Conservation (phyloP, 23 tunicate species). For the Aplidium turbinatum region DNA sequence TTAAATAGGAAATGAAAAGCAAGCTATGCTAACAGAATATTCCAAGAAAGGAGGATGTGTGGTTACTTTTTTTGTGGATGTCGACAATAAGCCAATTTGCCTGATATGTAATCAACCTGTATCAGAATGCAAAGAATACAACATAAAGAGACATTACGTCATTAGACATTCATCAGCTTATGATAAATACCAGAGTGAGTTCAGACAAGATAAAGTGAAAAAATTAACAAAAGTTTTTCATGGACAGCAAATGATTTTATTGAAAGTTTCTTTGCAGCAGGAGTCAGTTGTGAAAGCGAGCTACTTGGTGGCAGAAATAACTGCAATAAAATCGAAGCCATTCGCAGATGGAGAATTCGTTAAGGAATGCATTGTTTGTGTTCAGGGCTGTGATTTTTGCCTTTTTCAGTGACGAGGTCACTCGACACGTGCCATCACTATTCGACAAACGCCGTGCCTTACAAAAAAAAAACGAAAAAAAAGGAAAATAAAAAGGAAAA, state of each 20-base stretch:
- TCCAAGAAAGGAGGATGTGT: slow-evolving; percentile 34
- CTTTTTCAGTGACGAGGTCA: no score
- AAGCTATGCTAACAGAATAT: slow-evolving; percentile 14
- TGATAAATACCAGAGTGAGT: slow-evolving; percentile 23
- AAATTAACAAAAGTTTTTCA: slow-evolving; percentile 23
- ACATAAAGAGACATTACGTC: slow-evolving; percentile 35
- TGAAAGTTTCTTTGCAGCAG: slow-evolving; percentile 53
- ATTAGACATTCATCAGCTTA: slow-evolving; percentile 30
- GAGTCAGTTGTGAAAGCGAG: slow-evolving; percentile 66
- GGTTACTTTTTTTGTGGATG: slow-evolving; percentile 34
- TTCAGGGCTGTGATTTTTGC: no score
- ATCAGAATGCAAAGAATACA: slow-evolving; percentile 26
- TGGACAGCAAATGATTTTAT: slow-evolving; percentile 39
- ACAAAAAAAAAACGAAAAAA: no score
- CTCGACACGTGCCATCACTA: no score
- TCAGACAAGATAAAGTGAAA: slow-evolving; percentile 31
- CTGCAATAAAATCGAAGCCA: slow-evolving; percentile 57
- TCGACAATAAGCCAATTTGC: slow-evolving; percentile 39
- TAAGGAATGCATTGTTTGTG: slow-evolving; percentile 44
- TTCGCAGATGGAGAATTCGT: slow-evolving; percentile 45
- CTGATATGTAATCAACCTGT: slow-evolving; percentile 27
- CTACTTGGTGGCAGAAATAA: slow-evolving; percentile 68
- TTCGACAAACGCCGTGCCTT: no score
- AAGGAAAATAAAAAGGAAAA: no score
- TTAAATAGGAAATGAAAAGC: slow-evolving; percentile 39